phyloP scores from a whole-genome alignment of 1,140 invertebrate genomes.

The Bilobella aurantiaca region DNA sequence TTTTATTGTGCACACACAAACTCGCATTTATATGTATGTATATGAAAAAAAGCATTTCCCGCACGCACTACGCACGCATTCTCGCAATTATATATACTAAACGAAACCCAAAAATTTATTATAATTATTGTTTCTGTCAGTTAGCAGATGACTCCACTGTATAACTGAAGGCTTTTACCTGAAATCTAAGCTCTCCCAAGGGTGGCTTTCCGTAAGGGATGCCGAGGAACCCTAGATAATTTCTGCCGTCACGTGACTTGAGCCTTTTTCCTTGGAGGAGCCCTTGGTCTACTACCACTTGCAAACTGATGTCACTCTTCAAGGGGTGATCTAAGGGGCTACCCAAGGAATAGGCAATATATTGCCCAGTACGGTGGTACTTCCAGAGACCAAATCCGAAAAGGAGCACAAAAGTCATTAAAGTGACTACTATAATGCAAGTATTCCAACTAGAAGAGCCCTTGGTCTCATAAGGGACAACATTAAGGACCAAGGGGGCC shows the following conservation, averaged over 20 bases:
- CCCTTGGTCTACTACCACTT: background rate
- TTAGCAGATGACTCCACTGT: too few species aligned
- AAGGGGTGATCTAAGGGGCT: background rate
- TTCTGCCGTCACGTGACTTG: background rate
- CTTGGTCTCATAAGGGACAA: background rate
- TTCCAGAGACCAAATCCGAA: background rate
- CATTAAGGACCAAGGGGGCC: too few species aligned
- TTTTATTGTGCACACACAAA: too few species aligned
- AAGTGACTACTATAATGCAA: too few species aligned
- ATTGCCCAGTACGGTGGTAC: background rate
- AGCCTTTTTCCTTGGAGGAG: background rate
- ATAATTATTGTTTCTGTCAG: background rate
- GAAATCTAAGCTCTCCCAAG: conserved; percentile 16
- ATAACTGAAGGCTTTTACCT: too few species aligned
- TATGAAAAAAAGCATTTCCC: too few species aligned
- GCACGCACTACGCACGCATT: too few species aligned
- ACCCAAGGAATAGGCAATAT: background rate
- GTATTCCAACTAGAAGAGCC: background rate
- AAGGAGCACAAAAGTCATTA: too few species aligned
- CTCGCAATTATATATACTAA: too few species aligned
- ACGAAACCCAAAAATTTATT: background rate
- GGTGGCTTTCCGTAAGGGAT: conserved; percentile 25
- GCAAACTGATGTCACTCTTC: background rate
- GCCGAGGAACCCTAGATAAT: conserved; percentile 18
- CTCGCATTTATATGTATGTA: too few species aligned